Conservation (phyloP, 2,888 invertebrate species). For the Creontiades dilutus region DNA sequence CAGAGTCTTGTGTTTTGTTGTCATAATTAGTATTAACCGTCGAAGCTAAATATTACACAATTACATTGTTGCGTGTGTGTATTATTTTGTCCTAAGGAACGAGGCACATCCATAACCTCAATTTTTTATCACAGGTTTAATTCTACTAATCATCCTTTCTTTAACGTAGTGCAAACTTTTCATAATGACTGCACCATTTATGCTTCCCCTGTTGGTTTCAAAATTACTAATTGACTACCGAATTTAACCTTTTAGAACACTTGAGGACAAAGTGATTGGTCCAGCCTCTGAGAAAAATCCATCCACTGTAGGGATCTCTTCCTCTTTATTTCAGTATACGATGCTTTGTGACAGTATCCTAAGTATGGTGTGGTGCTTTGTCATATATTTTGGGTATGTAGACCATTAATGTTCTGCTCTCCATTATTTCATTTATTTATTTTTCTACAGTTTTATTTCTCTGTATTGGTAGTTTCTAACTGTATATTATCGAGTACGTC, state of each 20-base stretch:
- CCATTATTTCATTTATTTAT: not conserved
- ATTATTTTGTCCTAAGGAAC: no score
- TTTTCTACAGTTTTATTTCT: not conserved
- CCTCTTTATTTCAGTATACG: conserved; percentile 51
- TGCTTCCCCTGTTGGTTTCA: no score
- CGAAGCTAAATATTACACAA: no score
- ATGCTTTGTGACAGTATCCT: conserved; percentile 59
- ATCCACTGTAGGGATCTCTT: conserved; percentile 16
- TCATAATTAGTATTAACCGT: no score
- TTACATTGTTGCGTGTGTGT: no score
- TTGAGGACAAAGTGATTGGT: conserved; percentile 17
- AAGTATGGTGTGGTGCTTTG: conserved; percentile 55
- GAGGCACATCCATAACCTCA: no score
- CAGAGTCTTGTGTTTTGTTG: no score
- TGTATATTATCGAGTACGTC: conserved; percentile 17
- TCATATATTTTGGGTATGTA: conserved; percentile 38
- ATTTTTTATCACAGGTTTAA: no score
- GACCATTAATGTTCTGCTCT: not conserved
- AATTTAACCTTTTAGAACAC: not conserved
- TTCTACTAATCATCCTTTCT: no score
- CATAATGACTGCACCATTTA: no score
- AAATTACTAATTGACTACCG: no score
- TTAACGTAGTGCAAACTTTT: no score
- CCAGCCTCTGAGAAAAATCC: conserved; percentile 21
- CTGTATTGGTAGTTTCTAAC: not conserved